Evolutionary conservation across 2,888 invertebrate species (phyloP).

Genomic region (Sabatieria punctata): DNA sequence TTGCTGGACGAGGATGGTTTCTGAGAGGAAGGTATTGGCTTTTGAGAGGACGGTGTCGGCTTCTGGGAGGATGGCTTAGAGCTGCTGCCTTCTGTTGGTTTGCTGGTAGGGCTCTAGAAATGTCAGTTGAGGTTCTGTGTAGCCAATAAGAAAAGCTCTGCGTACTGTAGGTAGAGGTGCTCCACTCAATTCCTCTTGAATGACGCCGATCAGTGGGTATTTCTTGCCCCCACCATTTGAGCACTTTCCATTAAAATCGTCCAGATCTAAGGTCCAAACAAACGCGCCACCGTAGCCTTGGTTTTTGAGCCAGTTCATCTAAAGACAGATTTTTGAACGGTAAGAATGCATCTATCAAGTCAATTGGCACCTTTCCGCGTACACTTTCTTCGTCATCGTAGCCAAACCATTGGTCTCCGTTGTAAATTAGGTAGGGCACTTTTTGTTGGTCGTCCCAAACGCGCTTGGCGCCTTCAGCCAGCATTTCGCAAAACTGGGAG

Average conservation of each 20-base stretch:
- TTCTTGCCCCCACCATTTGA: constrained; percentile 16
- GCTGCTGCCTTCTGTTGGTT: too few species aligned
- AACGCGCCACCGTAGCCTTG: constrained; percentile 28
- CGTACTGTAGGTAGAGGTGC: too few species aligned
- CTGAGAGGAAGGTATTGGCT: too few species aligned
- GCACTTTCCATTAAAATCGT: constrained; percentile 29
- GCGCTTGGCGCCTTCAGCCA: constrained; percentile 58
- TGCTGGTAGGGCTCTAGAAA: too few species aligned
- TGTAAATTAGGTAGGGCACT: constrained; percentile 18
- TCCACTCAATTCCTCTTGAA: too few species aligned
- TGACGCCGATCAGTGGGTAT: constrained; percentile 27
- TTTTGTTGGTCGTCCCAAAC: constrained; percentile 45
- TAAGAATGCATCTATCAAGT: neutral
- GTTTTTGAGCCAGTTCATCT: constrained; percentile 22
- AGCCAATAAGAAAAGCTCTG: too few species aligned
- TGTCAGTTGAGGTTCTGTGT: too few species aligned
- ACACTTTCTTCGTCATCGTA: neutral
- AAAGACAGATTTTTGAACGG: too few species aligned
- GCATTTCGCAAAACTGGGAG: constrained; percentile 76
- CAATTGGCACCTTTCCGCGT: neutral
- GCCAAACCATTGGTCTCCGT: neutral
- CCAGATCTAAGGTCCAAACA: constrained; percentile 30
- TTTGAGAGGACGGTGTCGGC: too few species aligned
- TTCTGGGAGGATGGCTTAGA: too few species aligned
- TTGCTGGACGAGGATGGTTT: too few species aligned